Conservation (phyloP, 2,797 vertebrate genomes). For the Trematomus bernacchii region DNA sequence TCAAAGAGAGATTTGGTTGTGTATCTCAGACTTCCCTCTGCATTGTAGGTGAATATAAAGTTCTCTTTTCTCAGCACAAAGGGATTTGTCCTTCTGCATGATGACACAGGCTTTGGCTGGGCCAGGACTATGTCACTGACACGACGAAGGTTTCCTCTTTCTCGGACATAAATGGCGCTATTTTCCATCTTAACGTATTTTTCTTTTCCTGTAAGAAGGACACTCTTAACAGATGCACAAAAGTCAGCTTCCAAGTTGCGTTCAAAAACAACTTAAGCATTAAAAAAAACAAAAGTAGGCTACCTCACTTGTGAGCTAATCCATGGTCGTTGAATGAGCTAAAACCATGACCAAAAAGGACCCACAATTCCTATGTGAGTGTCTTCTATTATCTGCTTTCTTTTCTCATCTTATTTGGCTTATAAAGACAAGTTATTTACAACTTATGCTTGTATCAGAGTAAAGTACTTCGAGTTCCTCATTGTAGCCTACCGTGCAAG, state of each 20-base stretch:
- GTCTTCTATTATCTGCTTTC: background rate
- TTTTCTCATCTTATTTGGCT: background rate
- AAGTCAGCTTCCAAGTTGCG: background rate
- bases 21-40: conserved; percentile 93
- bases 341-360: background rate
- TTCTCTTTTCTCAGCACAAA: conserved; percentile 88
- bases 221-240: background rate
- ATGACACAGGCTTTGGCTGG: conserved; percentile 68
- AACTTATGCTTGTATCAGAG: background rate
- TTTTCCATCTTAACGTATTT: conserved; percentile 46
- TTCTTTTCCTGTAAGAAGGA: conserved; percentile 12
- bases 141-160: conserved; percentile 89
- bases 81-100: conserved; percentile 79
- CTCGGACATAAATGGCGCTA: conserved; percentile 89
- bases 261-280: background rate
- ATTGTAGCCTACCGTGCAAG: background rate
- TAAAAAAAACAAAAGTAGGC: background rate
- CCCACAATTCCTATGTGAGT: accelerated
- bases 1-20: conserved; percentile 93
- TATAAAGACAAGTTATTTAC: background rate
- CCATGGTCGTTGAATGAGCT: no score
- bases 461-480: conserved; percentile 1
- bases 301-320: conserved; percentile 24
- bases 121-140: conserved; percentile 78
- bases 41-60: conserved; percentile 94